phyloP scores from a whole-genome alignment of 1,140 invertebrate genomes.

The Dolichoris vasculosae region DNA sequence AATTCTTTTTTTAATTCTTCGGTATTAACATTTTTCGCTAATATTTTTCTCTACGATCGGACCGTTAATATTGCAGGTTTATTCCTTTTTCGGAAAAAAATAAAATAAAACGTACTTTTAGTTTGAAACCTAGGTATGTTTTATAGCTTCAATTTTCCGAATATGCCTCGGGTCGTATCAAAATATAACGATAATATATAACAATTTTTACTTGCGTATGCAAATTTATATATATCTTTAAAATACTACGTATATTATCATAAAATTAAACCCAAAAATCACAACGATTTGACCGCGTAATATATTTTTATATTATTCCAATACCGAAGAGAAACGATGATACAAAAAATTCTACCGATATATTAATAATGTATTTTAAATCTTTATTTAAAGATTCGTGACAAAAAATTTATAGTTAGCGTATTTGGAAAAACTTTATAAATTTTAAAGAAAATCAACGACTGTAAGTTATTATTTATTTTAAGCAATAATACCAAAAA shows the following conservation, averaged over 20 bases:
- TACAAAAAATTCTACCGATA: background rate
- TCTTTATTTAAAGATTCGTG: background rate
- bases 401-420: background rate
- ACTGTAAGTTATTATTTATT: no score
- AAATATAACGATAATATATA: background rate
- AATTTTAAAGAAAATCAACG: no score
- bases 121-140: background rate
- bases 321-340: background rate
- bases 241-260: background rate
- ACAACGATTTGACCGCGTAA: no score
- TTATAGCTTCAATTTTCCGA: conserved; percentile 18
- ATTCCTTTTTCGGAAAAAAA: background rate
- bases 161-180: background rate
- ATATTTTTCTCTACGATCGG: no score
- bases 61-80: no score
- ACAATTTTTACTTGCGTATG: background rate
- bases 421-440: no score
- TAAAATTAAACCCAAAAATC: background rate
- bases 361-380: background rate
- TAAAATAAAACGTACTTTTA: background rate
- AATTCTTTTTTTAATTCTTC: no score
- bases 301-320: background rate
- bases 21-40: no score
- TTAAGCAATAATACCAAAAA: no score
- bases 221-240: background rate